Evolutionary conservation across 2,888 invertebrate genomes (phyloP), one percentile per base, ranked within the genome.

Genomic region (Orthosia cruda): DNA sequence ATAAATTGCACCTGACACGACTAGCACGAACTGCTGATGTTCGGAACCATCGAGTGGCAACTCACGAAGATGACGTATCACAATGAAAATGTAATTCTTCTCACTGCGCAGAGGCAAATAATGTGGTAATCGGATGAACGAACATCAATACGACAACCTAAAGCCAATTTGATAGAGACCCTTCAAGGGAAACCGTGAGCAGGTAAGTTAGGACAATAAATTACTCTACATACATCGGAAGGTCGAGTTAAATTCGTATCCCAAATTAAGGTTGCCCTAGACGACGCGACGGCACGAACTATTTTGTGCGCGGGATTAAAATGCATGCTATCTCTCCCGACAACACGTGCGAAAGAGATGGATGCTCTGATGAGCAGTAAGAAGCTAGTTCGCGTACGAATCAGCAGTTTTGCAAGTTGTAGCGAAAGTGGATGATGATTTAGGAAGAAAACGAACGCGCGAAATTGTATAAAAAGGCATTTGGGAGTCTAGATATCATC

Each of bases 11-110:
- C 32, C 68, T 69, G 84, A 50, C 84, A 84, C 62, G 80, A 69
- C 47, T 40, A 47, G 74, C 81, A 84, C 72, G 81, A 84, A 81
- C 26, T 70, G 81, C 76, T 64, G 72, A 81, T 72, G 69, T 59
- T 52, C 55, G 76, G 81, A 76, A 76, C 70, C 59, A 65, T 71
- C 45, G 68, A 80, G 68, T 66, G 71, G 68, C 65, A 81, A 80
- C 66, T 81, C 76, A 76, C 84, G 71, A 66, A 66, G 32, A 61
- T 62, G 66, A 57, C 58, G 63, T 62, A 62, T 59, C 20, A 63
- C 40, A 59, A 59, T 64, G 63, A 59, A 76, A 71, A 64, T 68
- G 47, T 18, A 64, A 67, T 63, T 80, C 47, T 69, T 74, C 49
- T 55, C 61, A 76, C 40, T 11, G 16, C 13, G 32, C 32, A n/a